Percentiles rank a stretch among this genome's conserved stretches.
These are phyloP conservation scores for Micronisus gabar DNA, from an alignment of 2,113 vertebrate species.

Conservation along the genomic window DNA sequence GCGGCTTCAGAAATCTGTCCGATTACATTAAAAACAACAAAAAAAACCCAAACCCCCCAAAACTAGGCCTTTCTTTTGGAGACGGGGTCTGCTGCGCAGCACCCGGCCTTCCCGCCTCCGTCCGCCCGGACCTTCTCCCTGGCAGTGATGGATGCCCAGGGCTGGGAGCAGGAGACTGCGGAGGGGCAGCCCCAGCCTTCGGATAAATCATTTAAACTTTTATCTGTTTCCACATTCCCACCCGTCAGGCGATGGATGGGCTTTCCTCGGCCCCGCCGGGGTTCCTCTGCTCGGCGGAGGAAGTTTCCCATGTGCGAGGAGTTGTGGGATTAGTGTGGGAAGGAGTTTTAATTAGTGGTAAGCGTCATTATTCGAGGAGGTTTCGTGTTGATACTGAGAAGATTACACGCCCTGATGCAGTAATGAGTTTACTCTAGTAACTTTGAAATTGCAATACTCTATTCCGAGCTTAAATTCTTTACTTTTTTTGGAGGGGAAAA, in stretches of 20 bases:
- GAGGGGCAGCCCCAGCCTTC: background rate
- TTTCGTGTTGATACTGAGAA: background rate
- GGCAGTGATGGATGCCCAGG: background rate
- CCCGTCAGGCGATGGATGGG: rapidly evolving
- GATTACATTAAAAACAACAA: background rate
- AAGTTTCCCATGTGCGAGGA: slow-evolving; percentile 9
- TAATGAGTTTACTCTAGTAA: background rate
- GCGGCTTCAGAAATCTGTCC: background rate
- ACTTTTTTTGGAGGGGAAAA: rapidly evolving
- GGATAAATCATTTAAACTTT: background rate
- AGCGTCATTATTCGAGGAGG: slow-evolving; percentile 4
- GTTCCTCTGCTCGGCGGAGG: background rate
- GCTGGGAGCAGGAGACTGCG: rapidly evolving
- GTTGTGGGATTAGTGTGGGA: slow-evolving; percentile 19
- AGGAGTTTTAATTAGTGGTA: slow-evolving; percentile 28
- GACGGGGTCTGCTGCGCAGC: background rate
- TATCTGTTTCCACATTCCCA: rapidly evolving
- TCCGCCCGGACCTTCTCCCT: rapidly evolving
- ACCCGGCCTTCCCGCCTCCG: background rate
- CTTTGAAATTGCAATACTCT: background rate
- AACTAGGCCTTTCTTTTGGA: background rate
- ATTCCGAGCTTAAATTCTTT: background rate
- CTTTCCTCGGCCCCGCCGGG: background rate
- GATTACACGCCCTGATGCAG: background rate
- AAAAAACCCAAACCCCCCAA: too few species aligned